phyloP scores from a whole-genome alignment of 2,113 vertebrate species.

The Nothocercus julius region DNA sequence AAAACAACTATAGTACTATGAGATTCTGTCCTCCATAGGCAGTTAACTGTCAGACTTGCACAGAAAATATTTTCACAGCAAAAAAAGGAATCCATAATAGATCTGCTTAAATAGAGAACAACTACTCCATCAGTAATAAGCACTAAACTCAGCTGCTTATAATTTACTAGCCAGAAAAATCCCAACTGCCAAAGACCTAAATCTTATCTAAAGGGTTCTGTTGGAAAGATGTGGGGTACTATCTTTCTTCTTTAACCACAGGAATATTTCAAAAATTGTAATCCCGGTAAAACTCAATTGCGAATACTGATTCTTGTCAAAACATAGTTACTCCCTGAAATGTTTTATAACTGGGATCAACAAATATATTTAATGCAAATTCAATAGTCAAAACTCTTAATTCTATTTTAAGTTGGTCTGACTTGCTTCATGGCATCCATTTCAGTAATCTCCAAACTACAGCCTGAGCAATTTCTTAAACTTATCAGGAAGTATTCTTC shows the following conservation, averaged over 20 bases:
- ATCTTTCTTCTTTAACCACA: slow-evolving; percentile 38
- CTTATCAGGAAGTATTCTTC: not conserved
- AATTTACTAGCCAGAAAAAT: not conserved
- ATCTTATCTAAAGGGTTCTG: not conserved
- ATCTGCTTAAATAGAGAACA: not conserved
- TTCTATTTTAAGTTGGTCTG: slow-evolving; percentile 19
- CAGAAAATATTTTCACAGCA: not conserved
- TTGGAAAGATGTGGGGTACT: not conserved
- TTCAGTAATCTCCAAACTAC: slow-evolving; percentile 30
- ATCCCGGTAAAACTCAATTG: not conserved
- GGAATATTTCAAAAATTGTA: not conserved
- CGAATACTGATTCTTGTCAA: slow-evolving; percentile 1
- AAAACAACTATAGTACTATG: not conserved
- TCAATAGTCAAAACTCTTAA: not conserved
- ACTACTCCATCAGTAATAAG: not conserved
- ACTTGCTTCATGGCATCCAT: not conserved
- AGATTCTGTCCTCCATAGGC: not conserved
- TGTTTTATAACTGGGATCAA: not conserved
- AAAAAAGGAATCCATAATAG: not conserved
- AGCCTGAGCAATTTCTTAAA: slow-evolving; percentile 3
- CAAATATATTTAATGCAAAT: slow-evolving; percentile 17
- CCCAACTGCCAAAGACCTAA: not conserved
- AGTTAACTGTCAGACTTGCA: not conserved
- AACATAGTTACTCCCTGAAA: not conserved
- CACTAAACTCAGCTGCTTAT: not conserved